These are phyloP conservation scores for Odontocolon sp. DNA, from an alignment of 2,888 invertebrate species.

Conservation along the genomic window DNA sequence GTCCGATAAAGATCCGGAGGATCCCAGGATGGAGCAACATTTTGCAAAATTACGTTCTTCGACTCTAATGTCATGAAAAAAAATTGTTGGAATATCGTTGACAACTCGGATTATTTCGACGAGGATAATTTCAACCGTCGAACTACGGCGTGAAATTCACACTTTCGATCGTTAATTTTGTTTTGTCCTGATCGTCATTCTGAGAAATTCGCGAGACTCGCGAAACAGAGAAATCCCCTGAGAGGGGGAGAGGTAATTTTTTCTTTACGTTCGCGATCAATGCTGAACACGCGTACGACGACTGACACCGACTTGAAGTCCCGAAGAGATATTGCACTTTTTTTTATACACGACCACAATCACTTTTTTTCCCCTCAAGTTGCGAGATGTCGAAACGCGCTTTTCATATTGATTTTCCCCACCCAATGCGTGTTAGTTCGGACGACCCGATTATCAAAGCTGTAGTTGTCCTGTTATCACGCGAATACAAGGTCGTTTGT, in stretches of 20 bases:
- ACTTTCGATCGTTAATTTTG: neutral
- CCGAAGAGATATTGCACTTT: neutral
- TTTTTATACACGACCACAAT: conserved; percentile 15
- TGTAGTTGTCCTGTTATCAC: neutral
- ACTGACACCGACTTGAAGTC: neutral
- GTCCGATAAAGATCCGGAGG: conserved; percentile 42
- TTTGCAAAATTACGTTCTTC: conserved; percentile 19
- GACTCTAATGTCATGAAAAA: conserved; percentile 24
- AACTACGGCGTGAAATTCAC: neutral
- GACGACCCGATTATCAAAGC: neutral
- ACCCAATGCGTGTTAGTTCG: conserved; percentile 14
- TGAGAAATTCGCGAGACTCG: no score
- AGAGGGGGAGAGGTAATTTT: no score
- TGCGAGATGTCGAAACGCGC: conserved; percentile 29
- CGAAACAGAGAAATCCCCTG: no score
- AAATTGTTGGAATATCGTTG: neutral
- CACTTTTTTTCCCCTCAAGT: neutral
- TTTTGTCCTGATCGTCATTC: no score
- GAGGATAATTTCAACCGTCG: neutral
- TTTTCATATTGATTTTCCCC: conserved; percentile 60
- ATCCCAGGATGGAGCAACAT: conserved; percentile 50
- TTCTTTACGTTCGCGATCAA: no score
- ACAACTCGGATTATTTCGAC: neutral
- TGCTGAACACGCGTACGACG: neutral
- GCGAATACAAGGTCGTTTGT: neutral